Conservation (phyloP, 37 sponge, comb jelly and placozoan genomes). For the Agelas oroides region DNA sequence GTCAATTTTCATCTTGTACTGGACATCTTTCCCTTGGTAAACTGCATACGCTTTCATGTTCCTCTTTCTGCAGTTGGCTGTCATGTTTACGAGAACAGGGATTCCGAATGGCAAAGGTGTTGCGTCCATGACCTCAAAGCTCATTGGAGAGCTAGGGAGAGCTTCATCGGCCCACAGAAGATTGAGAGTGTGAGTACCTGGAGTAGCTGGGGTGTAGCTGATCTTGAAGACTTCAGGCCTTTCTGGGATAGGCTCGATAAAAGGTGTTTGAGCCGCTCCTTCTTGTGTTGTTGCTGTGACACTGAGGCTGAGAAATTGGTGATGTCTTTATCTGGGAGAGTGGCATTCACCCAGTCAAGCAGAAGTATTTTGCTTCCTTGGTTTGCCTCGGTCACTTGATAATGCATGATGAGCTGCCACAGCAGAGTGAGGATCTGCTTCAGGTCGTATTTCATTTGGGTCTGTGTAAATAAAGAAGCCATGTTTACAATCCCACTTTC, state of each 20-base stretch:
- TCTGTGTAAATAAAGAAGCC: too few species aligned
- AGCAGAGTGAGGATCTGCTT: conserved; percentile 70
- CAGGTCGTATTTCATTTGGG: conserved; percentile 49
- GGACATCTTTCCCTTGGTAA: conserved; percentile 11
- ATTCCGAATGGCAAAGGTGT: conserved; percentile 8
- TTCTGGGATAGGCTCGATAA: neutral
- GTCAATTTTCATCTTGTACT: conserved; percentile 59
- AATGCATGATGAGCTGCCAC: conserved; percentile 71
- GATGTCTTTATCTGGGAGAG: conserved; percentile 48
- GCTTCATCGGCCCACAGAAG: conserved; percentile 49
- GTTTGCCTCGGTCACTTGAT: conserved; percentile 38
- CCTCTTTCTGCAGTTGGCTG: conserved; percentile 36
- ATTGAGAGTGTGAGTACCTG: conserved; percentile 54
- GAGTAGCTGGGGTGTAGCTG: conserved; percentile 52
- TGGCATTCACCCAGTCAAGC: conserved; percentile 65
- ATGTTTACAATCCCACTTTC: too few species aligned
- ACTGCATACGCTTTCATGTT: conserved; percentile 55
- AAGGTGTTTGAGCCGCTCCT: conserved; percentile 17
- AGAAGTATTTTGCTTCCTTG: conserved; percentile 61
- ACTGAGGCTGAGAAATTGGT: conserved; percentile 62
- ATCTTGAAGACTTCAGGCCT: conserved; percentile 31
- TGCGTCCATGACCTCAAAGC: conserved; percentile 31
- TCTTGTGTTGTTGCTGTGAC: conserved; percentile 34
- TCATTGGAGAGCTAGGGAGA: conserved; percentile 62
- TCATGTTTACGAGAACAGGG: conserved; percentile 53